Base-by-base conservation (phyloP, 2,888 invertebrate genomes). In the Mythimna pallens region DNA sequence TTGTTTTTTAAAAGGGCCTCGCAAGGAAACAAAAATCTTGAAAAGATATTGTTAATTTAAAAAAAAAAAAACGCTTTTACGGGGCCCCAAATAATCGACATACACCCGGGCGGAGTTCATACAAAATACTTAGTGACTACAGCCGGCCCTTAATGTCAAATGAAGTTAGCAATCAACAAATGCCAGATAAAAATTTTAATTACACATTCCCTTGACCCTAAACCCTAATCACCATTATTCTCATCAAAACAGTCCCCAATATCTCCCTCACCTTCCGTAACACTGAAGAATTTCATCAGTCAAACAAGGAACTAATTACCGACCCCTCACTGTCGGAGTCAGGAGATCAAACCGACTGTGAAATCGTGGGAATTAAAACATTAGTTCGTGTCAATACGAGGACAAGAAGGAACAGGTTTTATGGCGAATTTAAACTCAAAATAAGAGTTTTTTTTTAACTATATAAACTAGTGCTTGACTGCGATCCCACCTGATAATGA, bases 281-380 rank as follows among this genome's bases (percentile, higher is more conserved):
- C 34, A 25, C 55, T 47, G 54, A 81, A 74, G 82, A 81, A 76
- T 76, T 73, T 65, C 57, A 74, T 76, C 72, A 74, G 69, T 77
- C 81, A 81, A 82, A 82, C 78, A 78, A 76, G 67, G 66, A 76
- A 80, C 82, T 82, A 82, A 82, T 82, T 79, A 82, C 72, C 52
- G 34, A 22, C 68, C 58, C 57, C 70, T 73, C 62, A 20, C 34
- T 64, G 76, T 75, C 64, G 62, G 67, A 70, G 72, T 70, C 78
- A 59, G 50, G 52, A 63, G 72, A 76, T 64, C 72, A 75, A 78
- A 81, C 76, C 69, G 54, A 74, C 74, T 73, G 81, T 70, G 62
- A 71, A 73, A 73, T 73, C 68, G 55, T 17, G 40, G 47, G 71
- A 80, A 76, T 81, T 78, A 76, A 61, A 61, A 61, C 40, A 61